phyloP scores from a whole-genome alignment of 2,113 vertebrate genomes.

The Pseudopodoces humilis region DNA sequence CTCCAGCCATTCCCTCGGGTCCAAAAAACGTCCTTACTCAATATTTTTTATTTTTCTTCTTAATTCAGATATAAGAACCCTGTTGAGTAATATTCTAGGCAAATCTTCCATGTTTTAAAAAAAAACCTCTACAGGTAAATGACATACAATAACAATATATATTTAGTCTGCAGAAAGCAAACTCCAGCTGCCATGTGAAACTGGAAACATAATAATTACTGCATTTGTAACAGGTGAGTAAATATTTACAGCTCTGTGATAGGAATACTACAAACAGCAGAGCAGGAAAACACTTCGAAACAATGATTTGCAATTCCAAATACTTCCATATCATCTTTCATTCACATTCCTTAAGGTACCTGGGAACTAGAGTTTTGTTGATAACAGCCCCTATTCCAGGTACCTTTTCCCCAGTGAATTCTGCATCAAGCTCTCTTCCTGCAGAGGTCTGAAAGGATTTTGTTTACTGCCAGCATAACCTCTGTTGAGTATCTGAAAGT shows the following conservation, averaged over 20 bases:
- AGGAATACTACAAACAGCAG: neutral
- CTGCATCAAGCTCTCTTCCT: neutral
- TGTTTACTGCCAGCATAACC: conserved; percentile 15
- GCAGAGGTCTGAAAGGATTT: neutral
- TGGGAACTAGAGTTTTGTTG: neutral
- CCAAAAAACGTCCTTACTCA: neutral
- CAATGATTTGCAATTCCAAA: neutral
- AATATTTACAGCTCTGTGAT: neutral
- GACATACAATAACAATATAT: neutral
- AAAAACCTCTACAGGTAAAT: neutral
- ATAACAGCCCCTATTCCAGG: neutral
- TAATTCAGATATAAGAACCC: neutral
- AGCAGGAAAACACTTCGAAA: neutral
- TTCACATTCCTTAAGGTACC: neutral
- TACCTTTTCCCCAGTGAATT: neutral
- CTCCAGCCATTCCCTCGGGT: rapidly evolving
- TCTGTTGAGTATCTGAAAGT: conserved; percentile 43
- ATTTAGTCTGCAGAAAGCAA: neutral
- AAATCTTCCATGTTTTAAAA: neutral
- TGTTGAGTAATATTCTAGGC: neutral
- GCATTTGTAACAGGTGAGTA: neutral
- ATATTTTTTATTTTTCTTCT: neutral
- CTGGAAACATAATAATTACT: neutral
- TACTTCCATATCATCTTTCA: neutral
- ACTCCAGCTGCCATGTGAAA: neutral